Conservation (phyloP, 2,888 invertebrate species). For the Amphipyra berbera region DNA sequence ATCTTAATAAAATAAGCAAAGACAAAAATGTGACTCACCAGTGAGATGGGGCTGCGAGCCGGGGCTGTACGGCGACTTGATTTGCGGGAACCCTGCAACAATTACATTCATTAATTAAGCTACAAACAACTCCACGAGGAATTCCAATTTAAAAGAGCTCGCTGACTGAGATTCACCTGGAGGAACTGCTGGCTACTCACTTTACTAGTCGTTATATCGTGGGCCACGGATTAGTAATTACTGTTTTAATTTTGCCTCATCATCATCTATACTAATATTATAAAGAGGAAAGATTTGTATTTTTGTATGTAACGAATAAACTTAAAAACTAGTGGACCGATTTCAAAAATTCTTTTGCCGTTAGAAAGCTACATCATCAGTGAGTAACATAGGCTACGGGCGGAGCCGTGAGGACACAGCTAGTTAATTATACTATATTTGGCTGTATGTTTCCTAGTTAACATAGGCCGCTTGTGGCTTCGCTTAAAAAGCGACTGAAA, state of each 20-base stretch:
- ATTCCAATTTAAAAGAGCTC: constrained; percentile 52
- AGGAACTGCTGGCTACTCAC: neutral
- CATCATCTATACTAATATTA: too few species aligned
- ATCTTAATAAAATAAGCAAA: constrained; percentile 41
- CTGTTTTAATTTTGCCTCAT: constrained; percentile 1
- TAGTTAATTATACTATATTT: too few species aligned
- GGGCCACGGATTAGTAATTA: constrained; percentile 18
- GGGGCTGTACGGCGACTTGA: constrained; percentile 92
- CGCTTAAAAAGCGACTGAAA: too few species aligned
- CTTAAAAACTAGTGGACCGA: too few species aligned
- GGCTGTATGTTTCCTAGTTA: too few species aligned
- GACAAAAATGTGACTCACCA: constrained; percentile 80
- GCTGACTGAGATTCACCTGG: constrained; percentile 13
- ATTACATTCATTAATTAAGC: constrained; percentile 76
- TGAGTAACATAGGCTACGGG: too few species aligned
- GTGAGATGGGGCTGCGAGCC: constrained; percentile 90
- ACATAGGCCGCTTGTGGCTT: too few species aligned
- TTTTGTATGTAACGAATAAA: too few species aligned
- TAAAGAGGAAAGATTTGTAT: too few species aligned
- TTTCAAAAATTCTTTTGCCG: too few species aligned
- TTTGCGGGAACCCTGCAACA: constrained; percentile 91
- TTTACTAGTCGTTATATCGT: constrained; percentile 4
- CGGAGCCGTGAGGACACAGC: too few species aligned
- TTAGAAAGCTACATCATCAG: too few species aligned
- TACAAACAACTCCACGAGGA: constrained; percentile 68